Percentiles rank a stretch among this genome's conserved stretches.
phyloP scores from a whole-genome alignment of 2,888 invertebrate species.

The Cheilosia vernalis region DNA sequence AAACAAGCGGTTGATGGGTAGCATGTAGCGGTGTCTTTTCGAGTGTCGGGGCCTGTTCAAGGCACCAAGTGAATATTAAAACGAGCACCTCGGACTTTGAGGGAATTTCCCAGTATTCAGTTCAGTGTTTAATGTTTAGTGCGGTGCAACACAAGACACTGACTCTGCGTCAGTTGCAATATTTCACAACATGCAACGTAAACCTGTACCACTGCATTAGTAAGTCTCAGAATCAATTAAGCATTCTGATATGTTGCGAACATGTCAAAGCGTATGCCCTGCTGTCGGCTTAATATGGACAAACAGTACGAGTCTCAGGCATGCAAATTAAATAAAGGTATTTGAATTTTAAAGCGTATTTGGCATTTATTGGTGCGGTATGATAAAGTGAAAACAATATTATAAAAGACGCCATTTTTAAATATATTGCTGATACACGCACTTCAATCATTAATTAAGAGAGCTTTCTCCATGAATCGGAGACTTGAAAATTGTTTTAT shows the following conservation, averaged over 20 bases:
- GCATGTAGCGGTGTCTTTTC: slow-evolving; percentile 29
- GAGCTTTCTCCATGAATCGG: no score
- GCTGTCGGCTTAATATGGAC: slow-evolving; percentile 22
- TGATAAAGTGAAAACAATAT: no score
- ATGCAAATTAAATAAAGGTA: slow-evolving; percentile 3
- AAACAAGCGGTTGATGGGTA: slow-evolving; percentile 52
- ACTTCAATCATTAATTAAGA: no score
- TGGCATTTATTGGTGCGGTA: slow-evolving; percentile 1
- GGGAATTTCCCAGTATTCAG: slow-evolving; percentile 20
- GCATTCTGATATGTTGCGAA: slow-evolving; percentile 46
- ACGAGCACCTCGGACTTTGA: slow-evolving; percentile 37
- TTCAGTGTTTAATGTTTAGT: slow-evolving; percentile 18
- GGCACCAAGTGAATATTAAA: slow-evolving; percentile 50
- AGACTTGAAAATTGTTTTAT: no score
- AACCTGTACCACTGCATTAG: not conserved
- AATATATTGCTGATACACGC: no score
- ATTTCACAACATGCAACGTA: slow-evolving; percentile 17
- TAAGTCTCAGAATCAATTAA: slow-evolving; percentile 40
- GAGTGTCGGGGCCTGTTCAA: slow-evolving; percentile 16
- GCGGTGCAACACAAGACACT: slow-evolving; percentile 18
- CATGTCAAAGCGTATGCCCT: slow-evolving; percentile 27
- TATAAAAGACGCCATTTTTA: no score
- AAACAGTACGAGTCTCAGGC: slow-evolving; percentile 9
- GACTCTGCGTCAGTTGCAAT: slow-evolving; percentile 46
- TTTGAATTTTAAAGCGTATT: not conserved